Base-by-base conservation (phyloP, 64 coral and sea anemone genomes). In the Actinia equina region DNA sequence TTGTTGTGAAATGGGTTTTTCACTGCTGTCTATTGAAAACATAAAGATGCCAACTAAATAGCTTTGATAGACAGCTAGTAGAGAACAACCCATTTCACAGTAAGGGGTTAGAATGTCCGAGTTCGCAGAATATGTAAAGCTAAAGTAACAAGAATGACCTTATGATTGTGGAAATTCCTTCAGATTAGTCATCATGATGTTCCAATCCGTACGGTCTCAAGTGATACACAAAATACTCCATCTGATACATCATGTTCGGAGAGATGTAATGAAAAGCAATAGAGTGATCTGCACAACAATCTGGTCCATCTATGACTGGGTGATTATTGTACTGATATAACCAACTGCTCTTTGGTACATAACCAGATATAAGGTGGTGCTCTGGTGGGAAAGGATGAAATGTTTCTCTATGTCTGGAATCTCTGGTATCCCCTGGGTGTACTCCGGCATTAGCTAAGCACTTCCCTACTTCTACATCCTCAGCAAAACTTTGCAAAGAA, bases 171-270 rank as follows among this genome's bases (percentile, higher is more conserved):
- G 2, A 49, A 49, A 2, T 49, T 6, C 46, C 46, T 2, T 49
- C 0, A 49, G 59, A 4, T 60, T 45, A 79, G 15, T 87, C 71
- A n/a, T 91, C 84, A 55, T 81, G 57, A 69, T 91, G 89, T 80
- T 57, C 27, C 44, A 86, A 87, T 6, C 88, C 88, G 90, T 90
- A 94, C 44, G 92, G 88, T 30, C 92, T 86, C 11, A 94, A 87
- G 83, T 94, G 92, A 18, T 94, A 94, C n/a, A 94, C 77, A 58
- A 94, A 87, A 57, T 94, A 94, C 59, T 94, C 92, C 46, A 94
- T 44, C 16, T 90, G 88, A 42, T 94, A 94, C 92, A 94, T 94
- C 77, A 87, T 87, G 8, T 90, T 94, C 0, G 92, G 92, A 30
- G 44, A 76, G 27, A 94, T 94, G 59, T 94, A 94, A 52, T 94